Evolutionary conservation across 2,888 invertebrate genomes (phyloP).

Genomic region (Baronia brevicornis): DNA sequence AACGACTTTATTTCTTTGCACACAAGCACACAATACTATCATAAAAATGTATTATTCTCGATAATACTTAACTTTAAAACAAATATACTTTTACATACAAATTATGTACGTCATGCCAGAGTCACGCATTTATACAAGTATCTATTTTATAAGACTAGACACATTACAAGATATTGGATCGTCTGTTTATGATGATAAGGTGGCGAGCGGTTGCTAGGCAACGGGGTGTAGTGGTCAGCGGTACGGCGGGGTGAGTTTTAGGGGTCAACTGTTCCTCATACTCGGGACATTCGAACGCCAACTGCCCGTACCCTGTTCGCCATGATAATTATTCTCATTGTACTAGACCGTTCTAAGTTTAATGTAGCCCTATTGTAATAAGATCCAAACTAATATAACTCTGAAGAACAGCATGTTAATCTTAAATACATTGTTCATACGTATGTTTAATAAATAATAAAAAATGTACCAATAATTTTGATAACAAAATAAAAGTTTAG

Average conservation of each 20-base stretch:
- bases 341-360: slow-evolving; percentile 56
- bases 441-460: too few relatives aligned
- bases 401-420: too few relatives aligned
- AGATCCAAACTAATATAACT: neutral
- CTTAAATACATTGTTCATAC: too few relatives aligned
- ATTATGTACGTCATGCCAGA: too few relatives aligned
- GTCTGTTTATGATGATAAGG: slow-evolving; percentile 74
- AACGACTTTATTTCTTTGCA: too few relatives aligned
- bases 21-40: too few relatives aligned
- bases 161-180: slow-evolving; percentile 27
- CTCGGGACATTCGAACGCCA: slow-evolving; percentile 47
- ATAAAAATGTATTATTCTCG: too few relatives aligned
- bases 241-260: slow-evolving; percentile 27
- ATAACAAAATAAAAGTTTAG: too few relatives aligned
- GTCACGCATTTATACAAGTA: too few relatives aligned
- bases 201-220: slow-evolving; percentile 63
- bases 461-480: too few relatives aligned
- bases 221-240: slow-evolving; percentile 65
- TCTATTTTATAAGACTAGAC: slow-evolving; percentile 6
- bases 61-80: too few relatives aligned
- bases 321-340: slow-evolving; percentile 66
- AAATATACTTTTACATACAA: too few relatives aligned
- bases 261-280: slow-evolving; percentile 57
- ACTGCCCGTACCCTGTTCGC: slow-evolving; percentile 40
- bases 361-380: slow-evolving; percentile 50